These are phyloP conservation scores for Oreotragus oreotragus DNA, from an alignment of 2,113 vertebrate genomes.

Conservation along the genomic window DNA sequence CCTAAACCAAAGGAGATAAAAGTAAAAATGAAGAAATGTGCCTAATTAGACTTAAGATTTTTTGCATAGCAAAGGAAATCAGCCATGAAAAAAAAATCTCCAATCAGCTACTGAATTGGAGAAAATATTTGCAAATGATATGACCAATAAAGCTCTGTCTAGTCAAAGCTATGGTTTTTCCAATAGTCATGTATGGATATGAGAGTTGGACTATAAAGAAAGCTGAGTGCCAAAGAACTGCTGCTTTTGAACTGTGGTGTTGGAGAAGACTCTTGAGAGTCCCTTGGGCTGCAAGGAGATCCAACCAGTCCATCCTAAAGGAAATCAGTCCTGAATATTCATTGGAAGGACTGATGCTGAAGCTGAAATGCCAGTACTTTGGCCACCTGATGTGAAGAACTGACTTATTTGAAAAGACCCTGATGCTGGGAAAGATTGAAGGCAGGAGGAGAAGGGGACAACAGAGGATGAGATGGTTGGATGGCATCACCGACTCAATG, in stretches of 20 bases:
- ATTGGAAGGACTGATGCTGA: neutral
- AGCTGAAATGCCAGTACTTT: accelerated
- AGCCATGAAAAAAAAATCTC: neutral
- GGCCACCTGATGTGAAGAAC: neutral
- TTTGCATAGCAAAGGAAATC: neutral
- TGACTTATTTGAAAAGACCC: neutral
- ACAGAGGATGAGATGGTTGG: neutral
- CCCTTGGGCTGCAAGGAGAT: neutral
- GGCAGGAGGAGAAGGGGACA: neutral
- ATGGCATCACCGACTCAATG: neutral
- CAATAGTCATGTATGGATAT: neutral
- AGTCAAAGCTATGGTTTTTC: neutral
- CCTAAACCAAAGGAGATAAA: neutral
- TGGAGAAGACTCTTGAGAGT: neutral
- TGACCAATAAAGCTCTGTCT: neutral
- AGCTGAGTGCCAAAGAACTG: accelerated
- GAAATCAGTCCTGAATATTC: neutral
- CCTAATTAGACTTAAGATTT: neutral
- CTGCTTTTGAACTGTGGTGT: neutral
- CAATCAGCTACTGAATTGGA: neutral
- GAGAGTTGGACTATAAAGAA: neutral
- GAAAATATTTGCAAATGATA: neutral
- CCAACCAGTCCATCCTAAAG: neutral
- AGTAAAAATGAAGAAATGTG: neutral
- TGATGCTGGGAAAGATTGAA: neutral